Percentiles rank a stretch among this genome's conserved stretches.
phyloP scores from a whole-genome alignment of 2,888 invertebrate species.

The Ptilodon capucinus region DNA sequence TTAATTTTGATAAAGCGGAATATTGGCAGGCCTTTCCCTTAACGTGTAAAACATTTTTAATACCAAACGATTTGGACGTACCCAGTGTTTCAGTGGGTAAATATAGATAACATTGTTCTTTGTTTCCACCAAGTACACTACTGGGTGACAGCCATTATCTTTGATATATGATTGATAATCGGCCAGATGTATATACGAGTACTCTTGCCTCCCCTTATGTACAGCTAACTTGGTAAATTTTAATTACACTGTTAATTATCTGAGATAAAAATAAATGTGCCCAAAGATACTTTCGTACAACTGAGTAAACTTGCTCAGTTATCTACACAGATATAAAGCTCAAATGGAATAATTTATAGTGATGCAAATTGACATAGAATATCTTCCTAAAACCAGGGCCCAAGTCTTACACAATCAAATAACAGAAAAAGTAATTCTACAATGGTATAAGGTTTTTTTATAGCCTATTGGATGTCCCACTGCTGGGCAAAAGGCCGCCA shows the following conservation, averaged over 20 bases:
- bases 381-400: background rate
- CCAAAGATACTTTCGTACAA: background rate
- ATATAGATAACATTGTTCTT: constrained; percentile 70
- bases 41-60: constrained; percentile 34
- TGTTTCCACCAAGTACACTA: constrained; percentile 49
- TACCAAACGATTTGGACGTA: constrained; percentile 40
- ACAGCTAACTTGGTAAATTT: background rate
- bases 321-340: background rate
- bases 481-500: too few species aligned
- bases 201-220: constrained; percentile 11
- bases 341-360: background rate
- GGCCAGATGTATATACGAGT: constrained; percentile 18
- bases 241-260: background rate
- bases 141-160: constrained; percentile 51
- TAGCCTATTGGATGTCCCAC: too few species aligned
- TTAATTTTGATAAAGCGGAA: too few species aligned
- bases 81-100: constrained; percentile 56
- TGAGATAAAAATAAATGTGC: background rate
- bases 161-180: constrained; percentile 63
- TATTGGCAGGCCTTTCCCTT: constrained; percentile 16
- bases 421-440: too few species aligned
- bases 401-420: too few species aligned
- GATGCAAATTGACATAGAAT: background rate
- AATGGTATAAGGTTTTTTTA: too few species aligned
- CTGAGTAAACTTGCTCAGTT: background rate